Evolutionary conservation across 64 coral and sea anemone species (phyloP).

Genomic region (Pachyseris speciosa): DNA sequence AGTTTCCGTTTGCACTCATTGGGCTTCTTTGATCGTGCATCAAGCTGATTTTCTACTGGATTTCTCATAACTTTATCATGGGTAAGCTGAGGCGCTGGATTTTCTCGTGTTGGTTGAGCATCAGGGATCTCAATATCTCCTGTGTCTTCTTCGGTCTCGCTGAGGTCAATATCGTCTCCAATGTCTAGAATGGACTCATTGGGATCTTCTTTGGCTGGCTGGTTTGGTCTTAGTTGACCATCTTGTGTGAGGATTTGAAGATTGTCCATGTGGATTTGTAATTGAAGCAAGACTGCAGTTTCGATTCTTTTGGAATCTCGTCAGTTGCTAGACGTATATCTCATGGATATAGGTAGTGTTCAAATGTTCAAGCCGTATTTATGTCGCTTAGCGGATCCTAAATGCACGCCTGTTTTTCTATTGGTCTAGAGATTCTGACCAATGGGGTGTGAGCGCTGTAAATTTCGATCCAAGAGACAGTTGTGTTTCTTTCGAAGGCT

Average conservation of each 20-base stretch:
- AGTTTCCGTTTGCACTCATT: background rate
- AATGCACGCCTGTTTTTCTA: background rate
- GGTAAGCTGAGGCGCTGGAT: too few species aligned
- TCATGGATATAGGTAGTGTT: slow-evolving; percentile 2
- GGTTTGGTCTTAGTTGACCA: background rate
- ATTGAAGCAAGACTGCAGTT: background rate
- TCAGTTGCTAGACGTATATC: background rate
- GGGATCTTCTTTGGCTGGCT: background rate
- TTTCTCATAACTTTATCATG: too few species aligned
- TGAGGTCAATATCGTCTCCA: background rate
- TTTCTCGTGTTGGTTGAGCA: too few species aligned
- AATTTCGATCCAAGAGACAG: slow-evolving; percentile 6
- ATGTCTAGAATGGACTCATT: background rate
- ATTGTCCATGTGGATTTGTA: background rate
- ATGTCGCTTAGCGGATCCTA: background rate
- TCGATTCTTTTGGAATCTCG: background rate
- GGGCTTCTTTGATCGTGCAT: background rate
- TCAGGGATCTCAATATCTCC: background rate
- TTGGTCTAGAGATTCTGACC: background rate
- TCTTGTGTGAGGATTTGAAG: background rate
- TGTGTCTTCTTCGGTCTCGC: background rate
- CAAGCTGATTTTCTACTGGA: too few species aligned
- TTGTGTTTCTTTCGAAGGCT: background rate
- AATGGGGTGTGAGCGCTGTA: background rate
- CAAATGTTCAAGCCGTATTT: background rate